phyloP scores from a whole-genome alignment of 2,888 invertebrate species.

The Drosophila demipolita region DNA sequence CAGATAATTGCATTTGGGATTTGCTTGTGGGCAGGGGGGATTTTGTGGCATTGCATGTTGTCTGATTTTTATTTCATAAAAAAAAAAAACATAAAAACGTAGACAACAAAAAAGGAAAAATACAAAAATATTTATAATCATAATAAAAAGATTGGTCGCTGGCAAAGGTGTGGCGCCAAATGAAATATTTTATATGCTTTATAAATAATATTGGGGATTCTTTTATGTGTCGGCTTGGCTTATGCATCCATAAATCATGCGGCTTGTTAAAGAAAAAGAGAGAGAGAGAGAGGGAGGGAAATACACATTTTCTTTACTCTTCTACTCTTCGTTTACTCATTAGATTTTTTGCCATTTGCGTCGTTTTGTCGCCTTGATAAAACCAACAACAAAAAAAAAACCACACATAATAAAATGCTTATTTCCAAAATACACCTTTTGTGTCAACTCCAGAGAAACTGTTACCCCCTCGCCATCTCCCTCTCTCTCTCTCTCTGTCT shows the following conservation, averaged over 20 bases:
- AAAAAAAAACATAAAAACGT: slow-evolving; percentile 59
- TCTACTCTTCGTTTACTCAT: slow-evolving; percentile 62
- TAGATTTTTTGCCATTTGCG: slow-evolving; percentile 60
- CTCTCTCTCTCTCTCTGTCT: background rate
- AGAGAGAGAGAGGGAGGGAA: no score
- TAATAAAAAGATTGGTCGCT: slow-evolving; percentile 57
- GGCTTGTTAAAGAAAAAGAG: slow-evolving; percentile 41
- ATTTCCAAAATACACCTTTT: slow-evolving; percentile 73
- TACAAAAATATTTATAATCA: slow-evolving; percentile 56
- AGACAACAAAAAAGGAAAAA: slow-evolving; percentile 22
- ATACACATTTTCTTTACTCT: background rate
- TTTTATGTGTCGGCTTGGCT: slow-evolving; percentile 21
- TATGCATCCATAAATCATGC: slow-evolving; percentile 64
- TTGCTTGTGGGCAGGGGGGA: background rate
- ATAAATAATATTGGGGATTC: slow-evolving; percentile 46
- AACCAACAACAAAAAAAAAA: slow-evolving; percentile 49
- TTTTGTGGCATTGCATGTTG: slow-evolving; percentile 50
- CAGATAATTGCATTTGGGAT: slow-evolving; percentile 40
- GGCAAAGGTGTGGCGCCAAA: slow-evolving; percentile 57
- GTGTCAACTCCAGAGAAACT: slow-evolving; percentile 59
- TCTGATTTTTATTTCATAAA: slow-evolving; percentile 66
- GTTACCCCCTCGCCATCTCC: background rate
- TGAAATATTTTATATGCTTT: slow-evolving; percentile 18
- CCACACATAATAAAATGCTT: slow-evolving; percentile 76
- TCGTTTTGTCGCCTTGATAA: slow-evolving; percentile 56